A percentile compares a stretch with the other conserved stretches of the same genome.
phyloP scores from a whole-genome alignment of 2,888 invertebrate species.

The Branchipolynoe longqiensis region DNA sequence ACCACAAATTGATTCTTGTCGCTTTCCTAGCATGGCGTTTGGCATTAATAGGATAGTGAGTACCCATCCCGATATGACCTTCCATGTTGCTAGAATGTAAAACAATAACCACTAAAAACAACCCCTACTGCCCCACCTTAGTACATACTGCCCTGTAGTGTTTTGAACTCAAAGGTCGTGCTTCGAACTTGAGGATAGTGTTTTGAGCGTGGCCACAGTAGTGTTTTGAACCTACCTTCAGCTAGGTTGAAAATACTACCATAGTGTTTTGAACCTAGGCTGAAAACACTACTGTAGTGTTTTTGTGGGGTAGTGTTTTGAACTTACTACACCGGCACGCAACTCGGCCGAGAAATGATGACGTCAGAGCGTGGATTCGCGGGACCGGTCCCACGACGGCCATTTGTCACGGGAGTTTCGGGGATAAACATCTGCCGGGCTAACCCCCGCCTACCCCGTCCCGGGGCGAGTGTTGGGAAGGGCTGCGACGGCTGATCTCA shows the following conservation, averaged over 20 bases:
- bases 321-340: background rate
- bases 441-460: background rate
- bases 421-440: slow-evolving; percentile 41
- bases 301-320: background rate
- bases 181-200: slow-evolving; percentile 8
- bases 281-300: background rate
- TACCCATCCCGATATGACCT: no score
- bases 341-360: background rate
- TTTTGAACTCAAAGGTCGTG: no score
- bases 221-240: no score
- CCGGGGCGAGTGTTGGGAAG: no score
- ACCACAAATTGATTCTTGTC: no score
- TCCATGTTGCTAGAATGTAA: no score
- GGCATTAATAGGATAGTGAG: no score
- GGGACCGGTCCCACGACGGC: slow-evolving; percentile 22
- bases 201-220: slow-evolving; percentile 30
- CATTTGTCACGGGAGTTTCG: slow-evolving; percentile 30
- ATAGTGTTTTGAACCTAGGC: background rate
- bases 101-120: no score
- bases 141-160: no score
- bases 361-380: slow-evolving; percentile 36
- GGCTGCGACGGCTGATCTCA: background rate
- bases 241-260: slow-evolving; percentile 1
- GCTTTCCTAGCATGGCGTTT: no score
- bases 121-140: no score